Conservation (phyloP, 2,888 invertebrate species). For the Proisotoma minuta region DNA sequence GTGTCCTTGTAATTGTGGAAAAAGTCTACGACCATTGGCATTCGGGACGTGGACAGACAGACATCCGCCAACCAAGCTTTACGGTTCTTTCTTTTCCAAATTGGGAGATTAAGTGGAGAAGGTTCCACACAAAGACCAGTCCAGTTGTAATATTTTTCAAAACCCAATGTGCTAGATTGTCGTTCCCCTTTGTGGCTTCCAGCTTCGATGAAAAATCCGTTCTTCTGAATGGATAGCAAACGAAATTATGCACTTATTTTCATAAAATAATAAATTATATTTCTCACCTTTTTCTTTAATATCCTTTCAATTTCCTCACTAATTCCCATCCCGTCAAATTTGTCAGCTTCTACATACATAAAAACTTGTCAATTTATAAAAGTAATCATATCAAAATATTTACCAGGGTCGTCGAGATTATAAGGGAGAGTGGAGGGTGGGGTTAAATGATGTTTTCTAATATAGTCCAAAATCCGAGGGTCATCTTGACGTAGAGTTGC, state of each 20-base stretch:
- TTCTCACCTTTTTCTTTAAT: background rate
- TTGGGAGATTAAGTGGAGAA: background rate
- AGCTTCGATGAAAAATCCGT: constrained; percentile 17
- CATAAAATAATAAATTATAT: background rate
- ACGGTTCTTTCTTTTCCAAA: background rate
- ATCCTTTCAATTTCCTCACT: background rate
- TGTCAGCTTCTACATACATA: too few relatives aligned
- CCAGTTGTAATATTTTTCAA: constrained; percentile 5
- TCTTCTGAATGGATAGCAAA: background rate
- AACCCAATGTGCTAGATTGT: background rate
- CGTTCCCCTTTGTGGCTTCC: constrained; percentile 7
- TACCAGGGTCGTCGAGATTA: too few relatives aligned
- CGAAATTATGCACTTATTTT: background rate
- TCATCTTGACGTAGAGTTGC: background rate
- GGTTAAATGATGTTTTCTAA: background rate
- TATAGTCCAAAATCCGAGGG: background rate
- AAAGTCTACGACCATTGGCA: background rate
- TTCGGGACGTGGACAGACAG: background rate
- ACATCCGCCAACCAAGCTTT: constrained; percentile 13
- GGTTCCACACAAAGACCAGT: constrained; percentile 9
- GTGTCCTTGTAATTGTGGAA: background rate
- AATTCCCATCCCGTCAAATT: too few relatives aligned
- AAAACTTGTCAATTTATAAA: too few relatives aligned
- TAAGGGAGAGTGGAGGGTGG: background rate
- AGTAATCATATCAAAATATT: too few relatives aligned